Evolutionary conservation across 1,140 invertebrate genomes (phyloP).

Genomic region (Spodoptera frugiperda): DNA sequence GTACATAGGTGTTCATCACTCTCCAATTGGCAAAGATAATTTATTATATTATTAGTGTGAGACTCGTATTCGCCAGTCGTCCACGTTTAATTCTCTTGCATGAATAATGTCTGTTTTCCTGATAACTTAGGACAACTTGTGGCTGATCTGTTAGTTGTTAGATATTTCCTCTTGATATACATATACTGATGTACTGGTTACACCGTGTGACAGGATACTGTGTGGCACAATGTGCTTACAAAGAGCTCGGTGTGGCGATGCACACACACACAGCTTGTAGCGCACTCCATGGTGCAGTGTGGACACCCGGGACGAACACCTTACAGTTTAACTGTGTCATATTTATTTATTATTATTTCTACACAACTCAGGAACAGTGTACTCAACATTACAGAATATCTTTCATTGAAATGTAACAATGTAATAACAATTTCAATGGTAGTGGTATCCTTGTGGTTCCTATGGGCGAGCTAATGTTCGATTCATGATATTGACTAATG

Average conservation of each 20-base stretch:
- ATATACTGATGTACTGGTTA: conserved; percentile 24
- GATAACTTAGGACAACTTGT: conserved; percentile 58
- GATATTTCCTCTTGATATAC: conserved; percentile 50
- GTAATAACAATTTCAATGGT: conserved; percentile 41
- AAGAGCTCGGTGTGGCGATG: conserved; percentile 45
- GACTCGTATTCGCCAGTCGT: conserved; percentile 52
- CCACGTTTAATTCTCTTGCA: conserved; percentile 60
- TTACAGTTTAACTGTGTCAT: neutral
- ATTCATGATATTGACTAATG: conserved; percentile 53
- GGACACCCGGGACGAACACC: conserved; percentile 10
- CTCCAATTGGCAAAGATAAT: conserved; percentile 8
- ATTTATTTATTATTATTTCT: conserved; percentile 15
- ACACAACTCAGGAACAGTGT: neutral
- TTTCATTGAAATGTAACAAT: conserved; percentile 18
- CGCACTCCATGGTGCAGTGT: conserved; percentile 46
- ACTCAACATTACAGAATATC: conserved; percentile 44
- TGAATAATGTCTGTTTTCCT: conserved; percentile 60
- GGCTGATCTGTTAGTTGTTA: conserved; percentile 63
- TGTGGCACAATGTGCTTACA: conserved; percentile 51
- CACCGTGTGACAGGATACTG: conserved; percentile 46
- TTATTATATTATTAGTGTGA: neutral
- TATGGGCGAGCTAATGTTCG: conserved; percentile 46
- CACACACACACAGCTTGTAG: conserved; percentile 51
- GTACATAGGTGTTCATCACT: neutral
- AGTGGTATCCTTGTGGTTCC: conserved; percentile 48